Base-by-base conservation (phyloP, 2,113 vertebrate genomes). In the Equus przewalskii region DNA sequence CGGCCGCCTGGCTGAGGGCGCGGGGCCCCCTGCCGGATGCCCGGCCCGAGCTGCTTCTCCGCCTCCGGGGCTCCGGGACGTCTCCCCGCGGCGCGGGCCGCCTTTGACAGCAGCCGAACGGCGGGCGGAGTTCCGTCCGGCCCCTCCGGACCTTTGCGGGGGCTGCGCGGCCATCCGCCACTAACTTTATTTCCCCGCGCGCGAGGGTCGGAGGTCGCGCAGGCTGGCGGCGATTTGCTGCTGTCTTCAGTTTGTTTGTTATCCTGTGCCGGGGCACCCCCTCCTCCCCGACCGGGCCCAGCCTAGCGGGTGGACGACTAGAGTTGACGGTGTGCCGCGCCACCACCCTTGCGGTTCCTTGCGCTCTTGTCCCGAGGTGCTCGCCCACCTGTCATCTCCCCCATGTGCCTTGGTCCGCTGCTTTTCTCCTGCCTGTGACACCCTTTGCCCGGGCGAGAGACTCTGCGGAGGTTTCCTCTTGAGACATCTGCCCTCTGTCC, bases 171-270 rank as follows among this genome's bases (percentile, higher is more conserved):
- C 94, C 88, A 0, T 80, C 26, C 0, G 44, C 4, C 87, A 13
- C 95, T 51, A 95, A 97, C 93, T 98, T 97, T 94, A 51, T 60
- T 82, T 81, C 56, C 67, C 41, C 9, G 62, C 46, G 60, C 79
- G 21, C 6, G 26, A 10, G 58, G 70, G 64, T 73, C 41, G 78
- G 83, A 70, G 97, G 83, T 60, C 54, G 49, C 33, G 72, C 41
- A 7, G 65, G 69, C 92, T 44, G 95, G 75, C 69, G 90, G 56
- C 92, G 76, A 24, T 33, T 8, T 67, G 86, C 80, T 24, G 56
- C 92, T 10, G 0, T 30, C 78, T 64, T 30, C 30, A 6, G 19
- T 26, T 54, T 54, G 4, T 18, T 24, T 73, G 24, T 30, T 13
- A 18, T 24, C 51, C 2, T 3, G n/a, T 15, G 69, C 60, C 5